phyloP scores from a whole-genome alignment of 2,797 vertebrate genomes.

The Leptodactylus fallax region DNA sequence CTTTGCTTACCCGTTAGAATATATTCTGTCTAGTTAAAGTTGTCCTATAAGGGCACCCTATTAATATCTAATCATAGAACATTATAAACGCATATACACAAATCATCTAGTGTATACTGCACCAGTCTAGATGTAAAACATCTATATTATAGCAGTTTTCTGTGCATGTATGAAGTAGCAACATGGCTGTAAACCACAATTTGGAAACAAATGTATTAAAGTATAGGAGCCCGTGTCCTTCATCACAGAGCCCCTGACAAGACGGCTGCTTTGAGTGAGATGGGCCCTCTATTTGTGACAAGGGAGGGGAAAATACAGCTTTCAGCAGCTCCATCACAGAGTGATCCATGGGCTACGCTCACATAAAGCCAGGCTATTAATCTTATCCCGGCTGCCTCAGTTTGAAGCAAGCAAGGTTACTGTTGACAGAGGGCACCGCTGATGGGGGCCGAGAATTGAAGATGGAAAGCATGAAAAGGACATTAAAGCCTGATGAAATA shows the following conservation, averaged over 20 bases:
- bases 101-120: background rate
- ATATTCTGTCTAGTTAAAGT: background rate
- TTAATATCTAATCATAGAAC: background rate
- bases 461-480: slow-evolving; percentile 4
- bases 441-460: background rate
- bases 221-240: background rate
- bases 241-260: slow-evolving; percentile 15
- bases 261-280: slow-evolving; percentile 29
- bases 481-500: slow-evolving; percentile 7
- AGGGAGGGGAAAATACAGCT: slow-evolving; percentile 68
- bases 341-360: slow-evolving; percentile 75
- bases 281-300: slow-evolving; percentile 61
- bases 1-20: background rate
- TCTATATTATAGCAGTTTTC: background rate
- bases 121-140: background rate
- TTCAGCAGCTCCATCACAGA: slow-evolving; percentile 70
- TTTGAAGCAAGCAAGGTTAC: slow-evolving; percentile 76
- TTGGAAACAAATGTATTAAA: slow-evolving; percentile 1
- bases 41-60: background rate
- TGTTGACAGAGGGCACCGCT: slow-evolving; percentile 67
- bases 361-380: slow-evolving; percentile 76
- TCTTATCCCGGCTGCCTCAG: slow-evolving; percentile 75
- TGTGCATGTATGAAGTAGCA: background rate
- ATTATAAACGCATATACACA: background rate
- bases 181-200: background rate